These are phyloP conservation scores for Drosophila monieri DNA, from an alignment of 2,888 invertebrate genomes.

Conservation along the genomic window DNA sequence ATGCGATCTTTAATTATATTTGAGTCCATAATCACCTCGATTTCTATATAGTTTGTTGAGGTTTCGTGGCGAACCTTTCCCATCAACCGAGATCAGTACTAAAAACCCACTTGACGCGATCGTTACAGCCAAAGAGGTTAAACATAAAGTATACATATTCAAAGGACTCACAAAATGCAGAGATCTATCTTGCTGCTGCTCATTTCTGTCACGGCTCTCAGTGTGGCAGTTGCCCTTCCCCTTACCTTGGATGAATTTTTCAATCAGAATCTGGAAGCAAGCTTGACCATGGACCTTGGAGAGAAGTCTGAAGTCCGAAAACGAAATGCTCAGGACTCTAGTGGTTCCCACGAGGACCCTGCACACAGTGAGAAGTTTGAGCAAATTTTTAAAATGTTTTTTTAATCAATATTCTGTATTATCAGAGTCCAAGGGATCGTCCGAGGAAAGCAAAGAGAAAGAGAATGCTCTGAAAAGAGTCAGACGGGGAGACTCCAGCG, in stretches of 20 bases:
- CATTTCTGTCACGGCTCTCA: conserved; percentile 9
- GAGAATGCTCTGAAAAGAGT: conserved; percentile 6
- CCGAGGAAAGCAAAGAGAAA: conserved; percentile 20
- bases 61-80: conserved; percentile 28
- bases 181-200: conserved; percentile 17
- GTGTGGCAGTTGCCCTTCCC: conserved; percentile 14
- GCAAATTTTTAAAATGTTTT: neutral
- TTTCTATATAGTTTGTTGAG: conserved; percentile 14
- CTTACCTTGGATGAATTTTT: neutral
- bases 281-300: conserved; percentile 1
- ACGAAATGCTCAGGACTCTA: conserved; percentile 13
- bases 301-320: neutral
- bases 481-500: neutral
- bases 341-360: conserved; percentile 4
- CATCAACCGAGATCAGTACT: conserved; percentile 13
- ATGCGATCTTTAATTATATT: conserved; percentile 33
- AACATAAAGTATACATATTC: neutral
- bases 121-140: conserved; percentile 10
- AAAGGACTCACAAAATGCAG: conserved; percentile 8
- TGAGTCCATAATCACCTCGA: conserved; percentile 11
- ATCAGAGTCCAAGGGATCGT: neutral
- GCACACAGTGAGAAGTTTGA: neutral
- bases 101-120: conserved; percentile 7
- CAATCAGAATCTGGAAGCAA: conserved; percentile 5
- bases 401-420: neutral